These are phyloP conservation scores for Dicaeum eximium DNA, from an alignment of 2,113 vertebrate genomes.

Conservation along the genomic window DNA sequence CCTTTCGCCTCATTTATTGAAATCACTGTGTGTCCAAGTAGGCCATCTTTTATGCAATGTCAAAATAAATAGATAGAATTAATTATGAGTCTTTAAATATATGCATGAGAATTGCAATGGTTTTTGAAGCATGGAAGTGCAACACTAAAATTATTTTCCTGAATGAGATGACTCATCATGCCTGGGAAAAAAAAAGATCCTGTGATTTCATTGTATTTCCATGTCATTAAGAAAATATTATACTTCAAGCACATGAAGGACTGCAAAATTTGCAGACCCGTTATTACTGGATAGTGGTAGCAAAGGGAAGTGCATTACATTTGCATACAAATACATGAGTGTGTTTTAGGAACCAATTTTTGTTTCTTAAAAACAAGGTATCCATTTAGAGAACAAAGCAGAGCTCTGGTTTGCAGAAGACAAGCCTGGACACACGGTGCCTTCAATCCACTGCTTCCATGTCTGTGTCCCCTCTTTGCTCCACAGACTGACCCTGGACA, in stretches of 20 bases:
- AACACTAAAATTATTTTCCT: neutral
- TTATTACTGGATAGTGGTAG: neutral
- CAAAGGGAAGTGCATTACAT: neutral
- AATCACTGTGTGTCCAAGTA: neutral
- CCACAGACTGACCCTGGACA: neutral
- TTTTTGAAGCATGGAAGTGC: neutral
- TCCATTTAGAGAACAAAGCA: neutral
- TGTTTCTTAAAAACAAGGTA: neutral
- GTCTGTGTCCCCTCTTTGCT: slow-evolving; percentile 5
- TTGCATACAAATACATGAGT: neutral
- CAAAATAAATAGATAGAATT: neutral
- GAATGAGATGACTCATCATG: slow-evolving; percentile 31
- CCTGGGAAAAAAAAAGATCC: neutral
- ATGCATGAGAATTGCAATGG: neutral
- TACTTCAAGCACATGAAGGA: slow-evolving; percentile 13
- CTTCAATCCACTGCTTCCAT: slow-evolving; percentile 70
- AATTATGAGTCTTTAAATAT: neutral
- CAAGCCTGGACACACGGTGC: neutral
- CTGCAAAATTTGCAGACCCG: slow-evolving; percentile 15
- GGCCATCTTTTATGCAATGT: neutral
- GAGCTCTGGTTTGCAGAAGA: neutral
- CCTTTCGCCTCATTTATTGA: neutral
- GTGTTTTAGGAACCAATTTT: neutral
- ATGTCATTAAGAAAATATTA: slow-evolving; percentile 39
- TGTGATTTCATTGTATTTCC: slow-evolving; percentile 28